Base-by-base conservation (phyloP, 2,113 vertebrate genomes). In the Dissostichus mawsoni region DNA sequence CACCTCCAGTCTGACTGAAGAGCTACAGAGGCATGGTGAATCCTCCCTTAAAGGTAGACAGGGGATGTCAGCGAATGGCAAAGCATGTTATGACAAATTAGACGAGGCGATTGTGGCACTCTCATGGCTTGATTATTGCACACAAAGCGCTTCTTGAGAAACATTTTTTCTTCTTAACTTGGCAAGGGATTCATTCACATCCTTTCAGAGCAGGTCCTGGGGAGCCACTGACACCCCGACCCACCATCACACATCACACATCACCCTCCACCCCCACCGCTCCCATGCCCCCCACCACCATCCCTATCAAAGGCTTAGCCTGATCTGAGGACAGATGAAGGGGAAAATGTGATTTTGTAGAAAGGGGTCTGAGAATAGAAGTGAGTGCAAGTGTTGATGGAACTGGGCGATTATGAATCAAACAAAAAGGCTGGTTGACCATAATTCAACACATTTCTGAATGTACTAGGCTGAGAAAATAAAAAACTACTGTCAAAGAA, bases 81-180 rank as follows among this genome's bases (percentile, higher is more conserved):
- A 89, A 85, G 77, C 75, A 76, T 90, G 83, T 92, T 91, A 62
- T 82, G 76, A 92, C 87, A 92, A 90, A 90, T 87, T 85, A 76
- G 84, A 89, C 81, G 82, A 69, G 87, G 79, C 66, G 55, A 83
- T 74, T 82, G 84, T 90, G 75, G 56, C 78, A 73, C 76, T 62
- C 87, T 84, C 71, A 63, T 47, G 85, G 70, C 63, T 87, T 86
- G 77, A 87, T 84, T 85, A 84, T 48, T 73, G 44, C 76, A 70
- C 77, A 92, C 89, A 93, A 92, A 90, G 90, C 85, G 17, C 53
- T 75, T 81, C 87, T 89, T 92, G 87, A 90, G 20, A 81, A 16
- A 6, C 16, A 1, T 65, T 77, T 92, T 41, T 53, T 65, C 23
- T 53, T 73, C 69, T 73, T 84, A 47, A 80, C 78, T 89, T 84